Conservation (phyloP, 2,797 vertebrate species). For the Diceros bicornis region DNA sequence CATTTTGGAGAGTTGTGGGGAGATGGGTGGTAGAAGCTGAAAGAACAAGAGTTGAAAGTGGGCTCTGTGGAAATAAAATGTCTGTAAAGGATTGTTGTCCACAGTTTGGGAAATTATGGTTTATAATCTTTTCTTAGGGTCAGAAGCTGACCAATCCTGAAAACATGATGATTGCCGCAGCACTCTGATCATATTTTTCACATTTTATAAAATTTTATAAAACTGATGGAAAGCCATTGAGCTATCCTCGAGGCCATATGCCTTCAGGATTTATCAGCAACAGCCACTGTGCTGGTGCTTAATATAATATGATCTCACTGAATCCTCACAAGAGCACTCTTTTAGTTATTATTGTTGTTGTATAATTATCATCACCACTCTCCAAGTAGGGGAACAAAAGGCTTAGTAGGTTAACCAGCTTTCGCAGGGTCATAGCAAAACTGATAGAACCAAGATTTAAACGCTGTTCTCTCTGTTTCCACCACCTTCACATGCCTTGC, state of each 20-base stretch:
- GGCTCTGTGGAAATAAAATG: neutral
- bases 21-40: neutral
- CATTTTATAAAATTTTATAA: neutral
- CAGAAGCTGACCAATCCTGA: neutral
- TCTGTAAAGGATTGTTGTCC: neutral
- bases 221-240: neutral
- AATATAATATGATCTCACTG: too few species aligned
- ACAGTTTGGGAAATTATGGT: neutral
- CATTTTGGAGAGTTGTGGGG: neutral
- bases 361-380: neutral
- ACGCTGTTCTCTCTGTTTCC: neutral
- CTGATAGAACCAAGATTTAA: neutral
- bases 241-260: rapidly evolving
- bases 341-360: neutral
- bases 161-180: neutral
- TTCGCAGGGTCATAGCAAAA: neutral
- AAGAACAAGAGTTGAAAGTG: neutral
- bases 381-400: neutral
- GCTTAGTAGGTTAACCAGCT: neutral
- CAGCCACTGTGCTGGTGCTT: neutral
- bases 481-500: neutral
- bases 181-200: neutral
- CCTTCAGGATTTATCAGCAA: neutral
- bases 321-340: neutral
- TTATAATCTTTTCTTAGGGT: neutral